phyloP scores from a whole-genome alignment of 2,113 vertebrate genomes.

The Calonectris borealis region DNA sequence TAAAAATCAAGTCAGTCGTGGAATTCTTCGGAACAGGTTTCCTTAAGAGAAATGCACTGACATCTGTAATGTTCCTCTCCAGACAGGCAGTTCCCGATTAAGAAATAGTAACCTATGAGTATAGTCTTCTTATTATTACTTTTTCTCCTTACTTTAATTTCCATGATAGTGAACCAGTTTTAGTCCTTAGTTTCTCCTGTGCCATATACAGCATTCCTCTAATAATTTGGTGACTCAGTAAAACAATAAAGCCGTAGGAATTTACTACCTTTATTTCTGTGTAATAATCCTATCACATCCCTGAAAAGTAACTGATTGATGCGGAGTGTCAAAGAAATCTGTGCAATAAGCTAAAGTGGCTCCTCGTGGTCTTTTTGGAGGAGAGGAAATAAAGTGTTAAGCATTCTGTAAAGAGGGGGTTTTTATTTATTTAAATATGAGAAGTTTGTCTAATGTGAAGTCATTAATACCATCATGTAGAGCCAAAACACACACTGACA shows the following conservation, averaged over 20 bases:
- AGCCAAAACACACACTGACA: neutral
- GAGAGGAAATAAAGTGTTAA: neutral
- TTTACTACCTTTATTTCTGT: neutral
- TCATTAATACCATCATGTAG: neutral
- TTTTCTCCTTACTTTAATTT: neutral
- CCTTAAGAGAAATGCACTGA: neutral
- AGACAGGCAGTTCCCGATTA: neutral
- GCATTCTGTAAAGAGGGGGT: neutral
- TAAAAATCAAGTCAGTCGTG: neutral
- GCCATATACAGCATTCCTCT: neutral
- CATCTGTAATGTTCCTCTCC: neutral
- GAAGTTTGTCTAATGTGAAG: neutral
- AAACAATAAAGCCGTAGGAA: neutral
- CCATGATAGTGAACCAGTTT: neutral
- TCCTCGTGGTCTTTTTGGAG: neutral
- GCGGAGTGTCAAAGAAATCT: neutral
- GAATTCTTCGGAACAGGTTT: neutral
- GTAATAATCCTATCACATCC: rapidly evolving
- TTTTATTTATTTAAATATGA: neutral
- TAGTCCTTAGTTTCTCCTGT: neutral
- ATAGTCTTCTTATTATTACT: neutral
- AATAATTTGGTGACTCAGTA: neutral
- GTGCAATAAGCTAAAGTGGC: neutral
- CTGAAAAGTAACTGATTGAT: neutral
- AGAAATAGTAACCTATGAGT: neutral